A percentile compares a stretch with the other conserved stretches of the same genome.
Conservation (phyloP, 2,113 vertebrate species). For the Xyliphius kryptos region DNA sequence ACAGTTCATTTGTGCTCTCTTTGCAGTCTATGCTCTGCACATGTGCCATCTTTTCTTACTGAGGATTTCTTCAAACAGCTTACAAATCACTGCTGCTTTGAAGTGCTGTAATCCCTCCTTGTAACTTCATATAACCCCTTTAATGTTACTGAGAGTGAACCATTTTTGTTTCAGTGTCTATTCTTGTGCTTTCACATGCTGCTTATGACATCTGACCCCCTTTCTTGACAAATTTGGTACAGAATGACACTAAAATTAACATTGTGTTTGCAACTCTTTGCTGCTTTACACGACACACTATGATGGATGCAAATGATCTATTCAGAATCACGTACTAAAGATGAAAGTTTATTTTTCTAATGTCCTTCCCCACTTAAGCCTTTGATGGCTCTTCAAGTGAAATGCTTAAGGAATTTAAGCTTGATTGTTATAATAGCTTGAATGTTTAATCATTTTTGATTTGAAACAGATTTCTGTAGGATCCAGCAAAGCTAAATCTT, state of each 20-base stretch:
- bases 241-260: conserved; percentile 10
- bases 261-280: not conserved
- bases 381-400: conserved; percentile 26
- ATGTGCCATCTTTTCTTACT: too few species aligned
- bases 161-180: conserved; percentile 2
- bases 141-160: too few species aligned
- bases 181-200: conserved; percentile 7
- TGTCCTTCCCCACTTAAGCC: conserved; percentile 14
- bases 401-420: conserved; percentile 28
- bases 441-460: conserved; percentile 33
- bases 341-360: conserved; percentile 27
- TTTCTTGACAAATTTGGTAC: conserved; percentile 7
- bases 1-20: conserved; percentile 31
- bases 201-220: not conserved
- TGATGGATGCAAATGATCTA: conserved; percentile 18
- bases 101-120: conserved; percentile 62
- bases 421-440: conserved; percentile 29
- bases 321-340: conserved; percentile 11
- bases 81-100: conserved; percentile 62
- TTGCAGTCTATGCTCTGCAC: conserved; percentile 35
- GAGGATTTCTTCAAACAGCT: conserved; percentile 62
- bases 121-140: conserved; percentile 66
- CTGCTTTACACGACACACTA: conserved; percentile 3
- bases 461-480: conserved; percentile 30
- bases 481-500: conserved; percentile 17